Percentiles rank a stretch among this genome's conserved stretches.
These are phyloP conservation scores for Choloepus hoffmanni DNA, from an alignment of 2,113 vertebrate species.

Conservation along the genomic window DNA sequence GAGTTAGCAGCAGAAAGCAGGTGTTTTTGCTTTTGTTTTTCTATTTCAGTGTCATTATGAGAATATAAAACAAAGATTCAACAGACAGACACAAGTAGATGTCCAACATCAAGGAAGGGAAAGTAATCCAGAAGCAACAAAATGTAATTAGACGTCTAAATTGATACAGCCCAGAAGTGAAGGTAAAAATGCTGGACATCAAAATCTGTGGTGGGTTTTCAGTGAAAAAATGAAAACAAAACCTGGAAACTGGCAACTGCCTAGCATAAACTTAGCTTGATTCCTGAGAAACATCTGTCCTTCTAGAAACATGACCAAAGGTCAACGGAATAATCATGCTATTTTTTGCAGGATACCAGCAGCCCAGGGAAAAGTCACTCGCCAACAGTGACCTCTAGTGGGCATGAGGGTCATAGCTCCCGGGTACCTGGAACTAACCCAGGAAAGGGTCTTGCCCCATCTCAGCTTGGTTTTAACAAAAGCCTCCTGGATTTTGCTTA, in stretches of 20 bases:
- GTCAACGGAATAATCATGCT: not conserved
- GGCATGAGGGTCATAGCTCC: not conserved
- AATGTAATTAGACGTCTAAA: not conserved
- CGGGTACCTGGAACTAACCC: not conserved
- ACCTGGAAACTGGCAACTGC: too few relatives aligned
- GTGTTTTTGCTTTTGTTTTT: not conserved
- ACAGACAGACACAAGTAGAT: fast-evolving
- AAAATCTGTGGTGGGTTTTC: not conserved
- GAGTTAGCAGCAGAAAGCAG: not conserved
- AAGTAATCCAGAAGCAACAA: not conserved
- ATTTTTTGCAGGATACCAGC: not conserved
- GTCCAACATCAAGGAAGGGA: not conserved
- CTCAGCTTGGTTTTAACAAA: not conserved
- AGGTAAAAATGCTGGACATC: not conserved
- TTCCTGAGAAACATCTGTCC: not conserved
- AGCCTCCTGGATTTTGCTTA: not conserved
- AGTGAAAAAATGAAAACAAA: constrained; percentile 23
- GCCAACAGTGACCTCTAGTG: constrained; percentile 45
- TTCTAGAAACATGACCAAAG: not conserved
- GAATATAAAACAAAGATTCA: not conserved
- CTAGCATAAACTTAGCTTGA: not conserved
- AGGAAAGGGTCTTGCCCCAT: not conserved
- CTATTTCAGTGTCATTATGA: not conserved
- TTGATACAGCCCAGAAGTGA: not conserved
- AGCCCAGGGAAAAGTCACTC: not conserved